Evolutionary conservation across 2,888 invertebrate species (phyloP).

Genomic region (Macaria liturata): DNA sequence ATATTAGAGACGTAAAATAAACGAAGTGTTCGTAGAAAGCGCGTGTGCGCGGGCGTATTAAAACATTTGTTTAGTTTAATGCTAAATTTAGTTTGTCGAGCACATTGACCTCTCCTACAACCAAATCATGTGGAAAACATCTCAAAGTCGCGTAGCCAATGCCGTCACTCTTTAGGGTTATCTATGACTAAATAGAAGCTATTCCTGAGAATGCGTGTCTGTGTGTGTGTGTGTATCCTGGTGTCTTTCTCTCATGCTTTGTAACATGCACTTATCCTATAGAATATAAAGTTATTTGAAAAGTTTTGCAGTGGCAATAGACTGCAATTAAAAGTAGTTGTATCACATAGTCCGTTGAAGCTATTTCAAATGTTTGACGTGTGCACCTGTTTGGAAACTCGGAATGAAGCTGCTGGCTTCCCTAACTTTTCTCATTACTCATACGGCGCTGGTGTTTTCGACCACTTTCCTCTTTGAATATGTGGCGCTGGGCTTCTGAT

Average conservation of each 20-base stretch:
- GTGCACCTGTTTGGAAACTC: constrained; percentile 26
- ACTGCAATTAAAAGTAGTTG: constrained; percentile 10
- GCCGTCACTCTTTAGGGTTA: no score
- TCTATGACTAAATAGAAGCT: no score
- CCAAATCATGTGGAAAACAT: constrained; percentile 41
- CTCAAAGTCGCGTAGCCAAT: no score
- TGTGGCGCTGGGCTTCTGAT: constrained; percentile 3
- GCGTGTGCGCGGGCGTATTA: constrained; percentile 30
- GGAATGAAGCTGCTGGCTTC: constrained; percentile 24
- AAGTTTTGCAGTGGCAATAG: neutral
- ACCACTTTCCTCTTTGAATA: constrained; percentile 28
- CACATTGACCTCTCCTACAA: constrained; percentile 50
- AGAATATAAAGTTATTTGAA: no score
- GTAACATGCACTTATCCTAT: no score
- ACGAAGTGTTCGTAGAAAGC: constrained; percentile 15
- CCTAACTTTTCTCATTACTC: constrained; percentile 45
- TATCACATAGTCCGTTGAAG: constrained; percentile 3
- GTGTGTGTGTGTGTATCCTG: no score
- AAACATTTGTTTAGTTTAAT: constrained; percentile 42
- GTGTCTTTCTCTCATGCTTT: no score
- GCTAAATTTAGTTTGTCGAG: constrained; percentile 60
- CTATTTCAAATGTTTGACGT: constrained; percentile 22
- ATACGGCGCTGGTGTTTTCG: constrained; percentile 34
- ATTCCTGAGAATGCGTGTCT: no score
- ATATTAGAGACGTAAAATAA: constrained; percentile 1